Base-by-base conservation (phyloP, 2,797 vertebrate species). In the Chlorospingus flavigularis region DNA sequence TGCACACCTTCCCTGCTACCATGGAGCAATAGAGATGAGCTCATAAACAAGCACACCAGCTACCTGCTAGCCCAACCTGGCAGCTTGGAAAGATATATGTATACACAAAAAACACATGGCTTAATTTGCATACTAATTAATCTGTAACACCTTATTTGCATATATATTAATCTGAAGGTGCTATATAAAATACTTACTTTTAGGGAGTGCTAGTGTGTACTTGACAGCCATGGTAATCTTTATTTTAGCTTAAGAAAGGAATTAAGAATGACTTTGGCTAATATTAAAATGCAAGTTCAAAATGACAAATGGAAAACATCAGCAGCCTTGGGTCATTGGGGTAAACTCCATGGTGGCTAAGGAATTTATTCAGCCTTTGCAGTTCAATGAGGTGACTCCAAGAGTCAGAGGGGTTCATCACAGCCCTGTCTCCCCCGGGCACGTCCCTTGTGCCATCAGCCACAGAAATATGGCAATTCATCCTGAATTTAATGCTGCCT, bases 61-160 rank as follows among this genome's bases (percentile, higher is more conserved):
- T 70, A 74, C 62, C 73, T 33, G 33, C 80, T 43, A 45, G 43
- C 28, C 78, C 2, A 5, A 15, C 57, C 68, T 58, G 40, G 40
- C 60, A 61, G 39, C 50, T 94, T 55, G 20, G 28, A 74, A 94
- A 94, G 55, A 87, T 62, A 78, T 7, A 75, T 15, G 62, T 37
- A 70, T 51, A 81, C 33, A 75, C 11, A 42, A 90, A 90, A 81
- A 88, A 39, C 40, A 73, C 47, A 55, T 33, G 54, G 17, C 5
- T 90, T 84, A 75, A 95, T 95, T 95, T 88, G 40, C 93, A 94
- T 94, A 45, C 33, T 93, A 92, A 96, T 94, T 95, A 94, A 92
- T 70, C 47, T 50, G 50, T 47, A 84, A 35, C 66, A 63, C 66
- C 76, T 75, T 26, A 94, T 95, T 95, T 93, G 86, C 92, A 94